Conservation (phyloP, 2,888 invertebrate species). For the Copidosoma aretas region DNA sequence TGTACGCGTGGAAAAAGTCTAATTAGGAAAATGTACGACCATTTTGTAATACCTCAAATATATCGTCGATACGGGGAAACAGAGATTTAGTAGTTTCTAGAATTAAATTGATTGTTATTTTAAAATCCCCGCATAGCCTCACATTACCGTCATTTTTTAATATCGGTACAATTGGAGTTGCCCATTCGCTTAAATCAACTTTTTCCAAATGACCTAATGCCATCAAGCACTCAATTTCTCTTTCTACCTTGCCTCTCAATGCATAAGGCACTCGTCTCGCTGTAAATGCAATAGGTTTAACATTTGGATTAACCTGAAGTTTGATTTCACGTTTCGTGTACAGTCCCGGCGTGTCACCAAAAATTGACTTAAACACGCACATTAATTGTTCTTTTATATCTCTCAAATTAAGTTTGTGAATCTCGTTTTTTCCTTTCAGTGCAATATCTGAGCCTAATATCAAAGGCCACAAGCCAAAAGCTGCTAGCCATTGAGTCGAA, state of each 20-base stretch:
- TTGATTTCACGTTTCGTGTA: no score
- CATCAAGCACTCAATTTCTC: slow-evolving; percentile 14
- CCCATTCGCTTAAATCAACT: slow-evolving; percentile 21
- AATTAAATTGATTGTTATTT: slow-evolving; percentile 1
- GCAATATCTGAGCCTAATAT: slow-evolving; percentile 3
- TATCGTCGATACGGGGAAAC: no score
- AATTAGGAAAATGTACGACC: slow-evolving; percentile 2
- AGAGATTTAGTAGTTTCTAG: no score
- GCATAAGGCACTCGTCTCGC: slow-evolving; percentile 28
- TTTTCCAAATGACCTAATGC: slow-evolving; percentile 8
- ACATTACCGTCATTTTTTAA: slow-evolving; percentile 19
- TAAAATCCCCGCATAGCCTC: slow-evolving; percentile 1
- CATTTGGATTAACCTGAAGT: not conserved
- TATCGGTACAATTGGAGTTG: slow-evolving; percentile 13
- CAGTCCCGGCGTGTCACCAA: no score
- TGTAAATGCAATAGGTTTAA: slow-evolving; percentile 13
- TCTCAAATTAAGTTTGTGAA: no score
- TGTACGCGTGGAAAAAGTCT: slow-evolving; percentile 20
- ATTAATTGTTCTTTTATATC: no score
- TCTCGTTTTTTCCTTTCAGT: no score
- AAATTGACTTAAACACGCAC: no score
- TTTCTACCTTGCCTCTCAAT: slow-evolving; percentile 19
- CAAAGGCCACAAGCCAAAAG: slow-evolving; percentile 35
- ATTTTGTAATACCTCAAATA: no score
- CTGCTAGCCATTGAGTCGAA: slow-evolving; percentile 24